Base-by-base conservation (phyloP, 2,113 vertebrate genomes). In the Dendrocopos noguchii region DNA sequence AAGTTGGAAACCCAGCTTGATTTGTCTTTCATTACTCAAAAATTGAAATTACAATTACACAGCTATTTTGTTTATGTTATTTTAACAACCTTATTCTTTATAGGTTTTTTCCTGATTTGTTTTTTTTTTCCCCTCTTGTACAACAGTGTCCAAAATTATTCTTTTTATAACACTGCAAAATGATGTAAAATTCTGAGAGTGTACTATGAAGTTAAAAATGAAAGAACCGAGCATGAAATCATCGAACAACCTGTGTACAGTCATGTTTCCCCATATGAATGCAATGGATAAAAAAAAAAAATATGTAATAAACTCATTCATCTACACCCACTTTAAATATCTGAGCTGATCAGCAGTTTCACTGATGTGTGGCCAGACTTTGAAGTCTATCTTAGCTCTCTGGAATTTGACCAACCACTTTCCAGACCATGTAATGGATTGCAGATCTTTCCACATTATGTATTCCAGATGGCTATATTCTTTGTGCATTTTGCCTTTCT, bases 341-440 rank as follows among this genome's bases (percentile, higher is more conserved):
- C 95, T 96, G 92, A 97, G 95, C 90, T 89, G 96, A 98, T 97
- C 97, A 97, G 95, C 93, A 97, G 95, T 97, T 96, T 97, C 97
- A 98, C 97, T 98, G 98, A 98, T 98, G 97, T 97, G 94, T 60
- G 75, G 96, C 97, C 98, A 98, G 97, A 97, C 98, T 98, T 98
- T 98, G 98, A 98, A 98, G 98, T 98, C 97, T 98, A 98, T 98
- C 98, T 98, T 97, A 98, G 97, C 96, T 98, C 97, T 93, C 95
- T 98, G 98, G 98, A 98, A 98, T 97, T 97, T 9, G 18, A 98
- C 98, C 98, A 98, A 96, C 96, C 97, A 88, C 96, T 98, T 98
- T 97, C 96, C 97, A 98, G 98, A 98, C 97, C 98, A 98, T 98
- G 97, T 98, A 98, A 98, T 98, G 96, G 94, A 96, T 95, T 97